Evolutionary conservation across 2,797 vertebrate genomes (phyloP).

Genomic region (Macropus fuliginosus): DNA sequence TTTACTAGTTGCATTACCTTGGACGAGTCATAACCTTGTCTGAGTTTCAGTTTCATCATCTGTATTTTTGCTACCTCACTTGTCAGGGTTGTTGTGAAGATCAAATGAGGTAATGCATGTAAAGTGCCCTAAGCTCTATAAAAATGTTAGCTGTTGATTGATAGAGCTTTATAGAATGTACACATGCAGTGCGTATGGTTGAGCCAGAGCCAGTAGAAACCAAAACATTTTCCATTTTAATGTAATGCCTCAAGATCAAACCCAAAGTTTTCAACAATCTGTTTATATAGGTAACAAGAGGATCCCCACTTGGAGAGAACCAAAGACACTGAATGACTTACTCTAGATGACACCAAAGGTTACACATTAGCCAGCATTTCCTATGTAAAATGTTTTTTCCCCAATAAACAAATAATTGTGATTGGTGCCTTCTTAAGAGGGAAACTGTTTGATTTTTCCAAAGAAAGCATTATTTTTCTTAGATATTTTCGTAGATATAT

Average conservation of each 20-base stretch:
- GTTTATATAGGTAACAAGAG: not conserved
- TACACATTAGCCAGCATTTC: slow-evolving; percentile 20
- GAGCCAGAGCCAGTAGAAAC: not conserved
- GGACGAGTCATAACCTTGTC: not conserved
- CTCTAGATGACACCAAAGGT: not conserved
- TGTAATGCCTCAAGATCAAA: not conserved
- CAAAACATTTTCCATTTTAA: not conserved
- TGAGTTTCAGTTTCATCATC: not conserved
- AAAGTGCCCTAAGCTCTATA: not conserved
- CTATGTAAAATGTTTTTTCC: not conserved
- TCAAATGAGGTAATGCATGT: not conserved
- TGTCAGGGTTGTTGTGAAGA: not conserved
- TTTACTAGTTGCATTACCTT: not conserved
- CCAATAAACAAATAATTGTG: slow-evolving; percentile 15
- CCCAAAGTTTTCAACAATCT: not conserved
- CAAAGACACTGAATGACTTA: not conserved
- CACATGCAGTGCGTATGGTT: not conserved
- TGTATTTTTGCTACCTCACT: not conserved
- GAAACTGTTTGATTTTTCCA: slow-evolving; percentile 42
- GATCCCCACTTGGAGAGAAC: slow-evolving; percentile 1
- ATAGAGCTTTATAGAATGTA: not conserved
- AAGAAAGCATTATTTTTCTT: slow-evolving; percentile 30
- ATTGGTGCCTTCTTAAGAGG: slow-evolving; percentile 15
- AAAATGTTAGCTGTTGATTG: not conserved
- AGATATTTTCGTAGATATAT: not conserved